Percentiles rank a stretch among this genome's conserved stretches.
These are phyloP conservation scores for Potorous gilbertii DNA, from an alignment of 2,797 vertebrate species.

Conservation along the genomic window DNA sequence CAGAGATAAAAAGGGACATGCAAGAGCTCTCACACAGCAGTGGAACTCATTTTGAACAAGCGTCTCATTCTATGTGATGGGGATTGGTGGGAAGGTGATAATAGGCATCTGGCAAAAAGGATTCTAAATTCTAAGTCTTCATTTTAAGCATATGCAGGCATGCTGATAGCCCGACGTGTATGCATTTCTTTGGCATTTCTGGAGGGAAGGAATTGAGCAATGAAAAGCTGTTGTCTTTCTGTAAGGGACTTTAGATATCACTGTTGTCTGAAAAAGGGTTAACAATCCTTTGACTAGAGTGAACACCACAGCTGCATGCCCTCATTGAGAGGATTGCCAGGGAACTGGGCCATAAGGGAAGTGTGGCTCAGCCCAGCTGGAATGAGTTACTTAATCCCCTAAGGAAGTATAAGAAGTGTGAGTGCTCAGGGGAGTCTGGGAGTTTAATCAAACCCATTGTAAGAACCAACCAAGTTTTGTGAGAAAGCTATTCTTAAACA, in stretches of 20 bases:
- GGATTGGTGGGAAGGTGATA: constrained; percentile 22
- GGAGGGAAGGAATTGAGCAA: neutral
- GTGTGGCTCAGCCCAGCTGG: neutral
- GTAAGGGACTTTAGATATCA: neutral
- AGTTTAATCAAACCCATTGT: neutral
- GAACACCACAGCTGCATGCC: neutral
- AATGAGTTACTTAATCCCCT: neutral
- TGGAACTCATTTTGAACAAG: constrained; percentile 32
- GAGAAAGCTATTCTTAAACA: constrained; percentile 50
- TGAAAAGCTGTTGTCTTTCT: neutral
- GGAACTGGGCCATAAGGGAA: neutral
- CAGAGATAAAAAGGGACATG: constrained; percentile 3
- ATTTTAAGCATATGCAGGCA: neutral
- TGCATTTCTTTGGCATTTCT: neutral
- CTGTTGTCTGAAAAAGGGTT: constrained; percentile 6
- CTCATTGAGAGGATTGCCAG: neutral
- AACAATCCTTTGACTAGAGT: neutral
- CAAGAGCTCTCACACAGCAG: constrained; percentile 1
- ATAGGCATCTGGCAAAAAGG: neutral
- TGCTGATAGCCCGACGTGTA: neutral
- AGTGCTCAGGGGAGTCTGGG: neutral
- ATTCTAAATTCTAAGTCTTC: neutral
- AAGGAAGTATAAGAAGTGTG: neutral
- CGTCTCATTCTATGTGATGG: constrained; percentile 14
- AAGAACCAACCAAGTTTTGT: neutral